Evolutionary conservation across 2,888 invertebrate genomes (phyloP), one percentile per base, ranked within the genome.

Genomic region (Troides aeacus): DNA sequence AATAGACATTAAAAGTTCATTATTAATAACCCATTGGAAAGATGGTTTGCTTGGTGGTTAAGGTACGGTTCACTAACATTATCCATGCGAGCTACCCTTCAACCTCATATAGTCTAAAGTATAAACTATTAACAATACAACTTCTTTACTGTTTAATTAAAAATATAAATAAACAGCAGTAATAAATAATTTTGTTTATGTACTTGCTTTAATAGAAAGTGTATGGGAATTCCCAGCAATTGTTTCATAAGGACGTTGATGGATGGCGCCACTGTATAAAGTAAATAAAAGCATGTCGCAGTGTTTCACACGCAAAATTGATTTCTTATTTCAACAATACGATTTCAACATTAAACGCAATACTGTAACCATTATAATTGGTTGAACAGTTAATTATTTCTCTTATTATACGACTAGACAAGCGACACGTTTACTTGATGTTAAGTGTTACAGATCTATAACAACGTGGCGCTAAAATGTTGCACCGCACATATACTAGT

Each of bases 221-320:
- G 72, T 72, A 74, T 74, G 74, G 72, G 74, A 78, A 77, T 78
- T 76, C 77, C 73, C 79, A 77, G 78, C 82, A 84, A 85, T 86
- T 86, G 85, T 80, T 82, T 79, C 78, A 71, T 74, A 72, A 73
- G 73, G 84, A 84, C 83, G 75, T 84, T 87, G 85, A 87, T 86
- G 79, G 86, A 87, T 86, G 82, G 81, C 77, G 79, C 80, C 76
- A 79, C 79, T 74, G 72, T 76, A 73, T 72, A 75, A 76, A 70
- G 75, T 74, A 77, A 75, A 76, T 76, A 76, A 75, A 76, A 72
- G 74, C 73, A 72, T 74, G 74, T 76, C 73, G 72, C 75, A 71
- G 66, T 72, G 74, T 74, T 73, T 72, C 73, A 63, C 65, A 69
- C 70, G 66, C 62, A 56, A 46, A 58, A 62, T 61, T 63, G 62